phyloP scores from a whole-genome alignment of 2,888 invertebrate species.

The Drosophila anomelani region DNA sequence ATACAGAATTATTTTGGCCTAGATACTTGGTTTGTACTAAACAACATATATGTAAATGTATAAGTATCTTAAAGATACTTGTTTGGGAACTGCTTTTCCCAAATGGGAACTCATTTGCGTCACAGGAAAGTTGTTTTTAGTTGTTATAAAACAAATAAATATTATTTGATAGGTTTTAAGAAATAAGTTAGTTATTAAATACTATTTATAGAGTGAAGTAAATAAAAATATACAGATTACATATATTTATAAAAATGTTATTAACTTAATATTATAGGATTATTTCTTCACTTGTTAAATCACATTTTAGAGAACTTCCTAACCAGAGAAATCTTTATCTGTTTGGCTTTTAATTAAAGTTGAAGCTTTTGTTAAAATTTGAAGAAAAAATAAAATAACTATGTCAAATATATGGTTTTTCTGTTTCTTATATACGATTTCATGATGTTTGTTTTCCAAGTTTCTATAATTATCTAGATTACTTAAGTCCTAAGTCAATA shows the following conservation, averaged over 20 bases:
- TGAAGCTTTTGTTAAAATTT: no score
- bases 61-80: background rate
- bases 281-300: background rate
- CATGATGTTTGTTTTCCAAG: background rate
- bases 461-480: background rate
- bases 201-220: background rate
- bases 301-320: background rate
- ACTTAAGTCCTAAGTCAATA: background rate
- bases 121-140: background rate
- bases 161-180: background rate
- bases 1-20: no score
- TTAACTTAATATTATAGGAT: no score
- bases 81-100: background rate
- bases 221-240: background rate
- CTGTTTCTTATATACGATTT: no score
- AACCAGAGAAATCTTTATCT: background rate
- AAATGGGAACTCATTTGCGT: background rate
- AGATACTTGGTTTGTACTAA: background rate
- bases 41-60: no score
- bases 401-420: no score
- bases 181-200: background rate
- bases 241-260: no score
- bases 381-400: no score
- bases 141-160: background rate
- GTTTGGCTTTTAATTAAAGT: no score